Evolutionary conservation across 2,797 vertebrate species (phyloP).

Genomic region (Tauraco hartlaubi): DNA sequence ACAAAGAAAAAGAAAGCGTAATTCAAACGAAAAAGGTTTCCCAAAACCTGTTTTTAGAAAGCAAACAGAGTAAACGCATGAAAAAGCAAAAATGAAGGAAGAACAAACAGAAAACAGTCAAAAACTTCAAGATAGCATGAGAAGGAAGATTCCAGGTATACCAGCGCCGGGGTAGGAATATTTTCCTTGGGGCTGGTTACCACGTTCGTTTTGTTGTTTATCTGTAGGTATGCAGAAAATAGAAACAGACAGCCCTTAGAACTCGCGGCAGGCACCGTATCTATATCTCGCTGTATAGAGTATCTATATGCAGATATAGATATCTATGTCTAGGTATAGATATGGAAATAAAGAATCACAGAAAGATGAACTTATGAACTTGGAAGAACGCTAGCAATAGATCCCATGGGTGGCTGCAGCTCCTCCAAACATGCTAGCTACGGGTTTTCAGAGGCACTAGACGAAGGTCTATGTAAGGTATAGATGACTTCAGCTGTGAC

Average conservation of each 20-base stretch:
- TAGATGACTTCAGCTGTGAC: background rate
- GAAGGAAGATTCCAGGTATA: slow-evolving; percentile 86
- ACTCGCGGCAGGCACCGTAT: slow-evolving; percentile 46
- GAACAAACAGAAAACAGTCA: slow-evolving; percentile 72
- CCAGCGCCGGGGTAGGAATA: slow-evolving; percentile 94
- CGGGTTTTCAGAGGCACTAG: background rate
- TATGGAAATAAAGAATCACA: slow-evolving; percentile 71
- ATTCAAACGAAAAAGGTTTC: slow-evolving; percentile 53
- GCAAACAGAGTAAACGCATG: slow-evolving; percentile 57
- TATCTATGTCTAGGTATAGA: slow-evolving; percentile 70
- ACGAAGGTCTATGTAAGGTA: background rate
- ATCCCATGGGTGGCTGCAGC: background rate
- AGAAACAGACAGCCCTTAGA: slow-evolving; percentile 85
- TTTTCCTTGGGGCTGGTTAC: slow-evolving; percentile 97
- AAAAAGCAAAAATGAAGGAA: slow-evolving; percentile 46
- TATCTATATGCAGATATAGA: slow-evolving; percentile 65
- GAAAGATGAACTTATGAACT: slow-evolving; percentile 56
- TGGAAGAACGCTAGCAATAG: background rate
- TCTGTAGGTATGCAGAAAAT: slow-evolving; percentile 93
- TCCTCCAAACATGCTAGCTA: background rate
- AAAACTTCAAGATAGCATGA: slow-evolving; percentile 70
- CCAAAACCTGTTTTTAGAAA: slow-evolving; percentile 62
- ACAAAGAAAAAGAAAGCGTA: slow-evolving; percentile 43
- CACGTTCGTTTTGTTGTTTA: slow-evolving; percentile 99
- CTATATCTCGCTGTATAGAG: slow-evolving; percentile 66